phyloP scores from a whole-genome alignment of 2,797 vertebrate species.

The Cuniculus paca region DNA sequence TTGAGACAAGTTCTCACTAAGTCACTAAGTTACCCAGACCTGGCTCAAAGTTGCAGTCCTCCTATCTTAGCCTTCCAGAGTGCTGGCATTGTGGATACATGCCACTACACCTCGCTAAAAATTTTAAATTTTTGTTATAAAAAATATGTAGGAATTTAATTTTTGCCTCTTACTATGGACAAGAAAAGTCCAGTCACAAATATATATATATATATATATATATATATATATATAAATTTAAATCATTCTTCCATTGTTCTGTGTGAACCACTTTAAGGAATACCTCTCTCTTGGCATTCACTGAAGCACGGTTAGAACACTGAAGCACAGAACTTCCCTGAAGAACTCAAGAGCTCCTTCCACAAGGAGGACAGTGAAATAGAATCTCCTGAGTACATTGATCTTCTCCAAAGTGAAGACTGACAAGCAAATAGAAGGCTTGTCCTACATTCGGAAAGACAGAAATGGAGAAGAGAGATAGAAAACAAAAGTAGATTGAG shows the following conservation, averaged over 20 bases:
- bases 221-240: too few relatives aligned
- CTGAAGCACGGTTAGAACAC: background rate
- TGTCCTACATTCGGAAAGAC: background rate
- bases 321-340: background rate
- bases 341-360: background rate
- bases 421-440: background rate
- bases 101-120: background rate
- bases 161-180: background rate
- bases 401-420: background rate
- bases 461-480: background rate
- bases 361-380: background rate
- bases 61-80: background rate
- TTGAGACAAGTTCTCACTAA: background rate
- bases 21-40: background rate
- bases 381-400: background rate
- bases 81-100: background rate
- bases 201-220: too few relatives aligned
- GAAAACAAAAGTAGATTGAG: background rate
- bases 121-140: slow-evolving; percentile 3
- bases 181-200: background rate
- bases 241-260: background rate
- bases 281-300: background rate
- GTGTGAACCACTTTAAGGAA: background rate
- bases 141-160: background rate
- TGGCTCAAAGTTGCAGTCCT: background rate